Evolutionary conservation across 2,888 invertebrate species (phyloP).

Genomic region (Ryuthela nishihirai): DNA sequence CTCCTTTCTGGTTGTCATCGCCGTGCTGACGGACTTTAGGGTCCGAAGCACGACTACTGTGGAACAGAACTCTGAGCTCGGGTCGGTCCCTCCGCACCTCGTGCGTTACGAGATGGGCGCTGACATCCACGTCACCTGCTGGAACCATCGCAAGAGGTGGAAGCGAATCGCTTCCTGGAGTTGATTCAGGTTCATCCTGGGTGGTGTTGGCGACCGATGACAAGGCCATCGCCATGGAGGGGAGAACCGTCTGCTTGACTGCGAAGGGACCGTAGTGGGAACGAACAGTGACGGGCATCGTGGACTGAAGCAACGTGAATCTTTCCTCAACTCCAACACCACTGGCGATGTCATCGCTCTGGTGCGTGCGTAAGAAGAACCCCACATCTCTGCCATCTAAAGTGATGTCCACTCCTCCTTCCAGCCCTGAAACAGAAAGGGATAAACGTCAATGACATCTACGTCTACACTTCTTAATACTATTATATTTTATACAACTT

Average conservation of each 20-base stretch:
- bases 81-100: slow-evolving; percentile 85
- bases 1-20: slow-evolving; percentile 2
- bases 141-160: slow-evolving; percentile 53
- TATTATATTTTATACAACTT: too few relatives aligned
- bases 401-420: slow-evolving; percentile 25
- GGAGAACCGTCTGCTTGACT: slow-evolving; percentile 90
- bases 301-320: slow-evolving; percentile 71
- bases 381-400: slow-evolving; percentile 31
- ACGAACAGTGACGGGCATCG: slow-evolving; percentile 82
- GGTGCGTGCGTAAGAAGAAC: slow-evolving; percentile 27
- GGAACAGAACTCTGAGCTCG: slow-evolving; percentile 85
- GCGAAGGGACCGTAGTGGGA: slow-evolving; percentile 93
- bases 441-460: background rate
- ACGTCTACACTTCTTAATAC: background rate
- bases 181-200: slow-evolving; percentile 25
- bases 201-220: slow-evolving; percentile 52
- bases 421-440: slow-evolving; percentile 4
- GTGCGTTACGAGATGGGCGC: slow-evolving; percentile 84
- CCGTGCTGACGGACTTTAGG: slow-evolving; percentile 14
- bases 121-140: slow-evolving; percentile 66
- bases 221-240: slow-evolving; percentile 67
- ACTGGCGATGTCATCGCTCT: background rate
- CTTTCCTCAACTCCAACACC: slow-evolving; percentile 18
- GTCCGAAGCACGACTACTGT: slow-evolving; percentile 50
- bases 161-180: slow-evolving; percentile 22